Base-by-base conservation (phyloP, 2,797 vertebrate species). In the Bovichtus diacanthus region DNA sequence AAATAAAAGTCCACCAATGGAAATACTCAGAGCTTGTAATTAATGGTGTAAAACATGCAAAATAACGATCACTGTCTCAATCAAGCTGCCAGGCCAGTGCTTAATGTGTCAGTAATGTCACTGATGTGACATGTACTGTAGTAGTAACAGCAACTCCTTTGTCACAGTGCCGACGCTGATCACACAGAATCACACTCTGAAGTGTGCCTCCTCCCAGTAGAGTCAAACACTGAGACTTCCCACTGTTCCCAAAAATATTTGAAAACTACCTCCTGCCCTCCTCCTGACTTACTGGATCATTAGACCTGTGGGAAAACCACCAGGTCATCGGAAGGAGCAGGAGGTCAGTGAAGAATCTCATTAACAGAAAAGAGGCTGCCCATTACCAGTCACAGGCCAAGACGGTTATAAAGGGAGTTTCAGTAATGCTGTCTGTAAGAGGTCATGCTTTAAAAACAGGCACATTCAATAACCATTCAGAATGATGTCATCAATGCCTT, bases 391-490 rank as follows among this genome's bases (percentile, higher is more conserved):
- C 53, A 70, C 21, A 82, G 79, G 61, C 74, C 29, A 29, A 55
- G 63, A 21, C 69, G 43, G 36, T 77, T 39, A 66, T 29, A 73
- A 55, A 10, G 25, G 72, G 19, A 54, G 47, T 49, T 70, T 67
- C 43, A 62, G 68, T 38, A 6, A 58, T 56, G 55, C 69, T 76
- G 78, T 73, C 59, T 54, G 56, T 34, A 51, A 69, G 50, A 65
- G 53, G 34, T 85, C 83, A 87, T 85, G 87, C 89, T 84, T 85
- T 80, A 23, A 43, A 64, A 68, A 72, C 76, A 81, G 72, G 65
- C 86, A 82, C 81, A 80, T 75, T 81, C 77, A 79, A 39, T 67
- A 47, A 49, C 60, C 78, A 85, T 86, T 72, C 71, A 76, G 50
- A 31, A 44, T 55, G 21, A 53, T 65, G 56, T 70, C 72, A 61